phyloP scores from a whole-genome alignment of 2,888 invertebrate species.

The Eupithecia subfuscata region DNA sequence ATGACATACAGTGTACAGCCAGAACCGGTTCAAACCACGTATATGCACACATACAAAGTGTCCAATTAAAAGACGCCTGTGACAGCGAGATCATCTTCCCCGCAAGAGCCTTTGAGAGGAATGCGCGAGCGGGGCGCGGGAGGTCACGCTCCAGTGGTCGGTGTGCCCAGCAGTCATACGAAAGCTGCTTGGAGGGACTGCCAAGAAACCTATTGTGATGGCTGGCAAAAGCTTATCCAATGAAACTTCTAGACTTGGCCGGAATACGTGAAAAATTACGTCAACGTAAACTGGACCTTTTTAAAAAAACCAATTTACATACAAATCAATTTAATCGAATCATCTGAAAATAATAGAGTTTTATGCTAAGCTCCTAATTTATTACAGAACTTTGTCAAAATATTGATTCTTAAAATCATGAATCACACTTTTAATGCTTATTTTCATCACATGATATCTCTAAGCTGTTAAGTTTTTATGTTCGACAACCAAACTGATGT shows the following conservation, averaged over 20 bases:
- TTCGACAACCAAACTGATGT: slow-evolving; percentile 13
- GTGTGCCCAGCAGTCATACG: slow-evolving; percentile 72
- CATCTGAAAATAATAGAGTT: slow-evolving; percentile 16
- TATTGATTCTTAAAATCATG: slow-evolving; percentile 16
- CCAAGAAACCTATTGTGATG: slow-evolving; percentile 69
- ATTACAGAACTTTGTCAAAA: slow-evolving; percentile 21
- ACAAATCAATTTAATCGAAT: slow-evolving; percentile 16
- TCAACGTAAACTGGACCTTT: not conserved
- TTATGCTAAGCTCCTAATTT: slow-evolving; percentile 28
- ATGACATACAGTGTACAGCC: slow-evolving; percentile 70
- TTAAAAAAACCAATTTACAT: slow-evolving; percentile 13
- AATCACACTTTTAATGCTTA: not conserved
- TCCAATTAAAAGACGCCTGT: slow-evolving; percentile 77
- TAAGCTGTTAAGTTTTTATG: slow-evolving; percentile 14
- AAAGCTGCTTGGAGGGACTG: slow-evolving; percentile 70
- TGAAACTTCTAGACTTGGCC: slow-evolving; percentile 19
- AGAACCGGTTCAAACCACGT: slow-evolving; percentile 78
- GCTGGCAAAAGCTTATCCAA: slow-evolving; percentile 36
- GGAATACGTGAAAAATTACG: slow-evolving; percentile 14
- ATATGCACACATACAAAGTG: slow-evolving; percentile 75
- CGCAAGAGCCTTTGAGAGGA: slow-evolving; percentile 53
- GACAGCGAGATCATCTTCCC: slow-evolving; percentile 70
- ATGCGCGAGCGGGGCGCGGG: slow-evolving; percentile 56
- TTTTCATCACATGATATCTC: slow-evolving; percentile 6
- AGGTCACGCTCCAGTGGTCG: slow-evolving; percentile 66